These are phyloP conservation scores for Eulithis testata DNA, from an alignment of 2,888 invertebrate species.

Conservation along the genomic window DNA sequence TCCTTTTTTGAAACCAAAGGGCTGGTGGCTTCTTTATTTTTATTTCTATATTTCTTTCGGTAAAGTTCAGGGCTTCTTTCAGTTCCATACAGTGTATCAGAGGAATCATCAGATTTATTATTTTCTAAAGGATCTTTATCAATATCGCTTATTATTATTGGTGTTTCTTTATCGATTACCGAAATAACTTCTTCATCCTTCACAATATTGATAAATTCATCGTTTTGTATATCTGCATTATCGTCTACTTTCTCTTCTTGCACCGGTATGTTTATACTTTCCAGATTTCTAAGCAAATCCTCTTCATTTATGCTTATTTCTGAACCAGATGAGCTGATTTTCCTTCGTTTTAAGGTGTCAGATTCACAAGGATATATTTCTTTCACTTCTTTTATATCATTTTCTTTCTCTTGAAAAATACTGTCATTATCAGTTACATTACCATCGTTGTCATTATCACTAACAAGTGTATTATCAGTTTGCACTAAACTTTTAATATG, in stretches of 20 bases:
- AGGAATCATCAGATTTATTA: constrained; percentile 1
- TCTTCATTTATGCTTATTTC: constrained; percentile 57
- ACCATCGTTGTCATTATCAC: constrained; percentile 36
- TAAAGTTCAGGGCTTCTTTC: background rate
- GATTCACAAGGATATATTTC: background rate
- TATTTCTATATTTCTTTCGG: background rate
- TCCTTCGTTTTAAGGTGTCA: constrained; percentile 25
- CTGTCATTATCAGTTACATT: background rate
- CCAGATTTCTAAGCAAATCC: constrained; percentile 56
- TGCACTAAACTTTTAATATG: constrained; percentile 52
- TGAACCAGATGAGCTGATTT: constrained; percentile 40
- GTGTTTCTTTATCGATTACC: background rate
- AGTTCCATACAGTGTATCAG: background rate
- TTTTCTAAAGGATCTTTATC: constrained; percentile 2
- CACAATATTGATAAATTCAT: background rate
- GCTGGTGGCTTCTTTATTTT: background rate
- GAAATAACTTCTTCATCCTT: background rate
- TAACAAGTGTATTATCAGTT: background rate
- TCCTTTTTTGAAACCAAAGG: background rate
- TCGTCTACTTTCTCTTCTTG: constrained; percentile 8
- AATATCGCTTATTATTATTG: background rate
- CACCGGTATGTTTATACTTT: constrained; percentile 62
- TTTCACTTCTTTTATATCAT: background rate
- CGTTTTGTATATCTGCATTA: background rate
- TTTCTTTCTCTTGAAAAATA: background rate